These are phyloP conservation scores for Phania funesta DNA, from an alignment of 2,888 invertebrate species.

Conservation along the genomic window DNA sequence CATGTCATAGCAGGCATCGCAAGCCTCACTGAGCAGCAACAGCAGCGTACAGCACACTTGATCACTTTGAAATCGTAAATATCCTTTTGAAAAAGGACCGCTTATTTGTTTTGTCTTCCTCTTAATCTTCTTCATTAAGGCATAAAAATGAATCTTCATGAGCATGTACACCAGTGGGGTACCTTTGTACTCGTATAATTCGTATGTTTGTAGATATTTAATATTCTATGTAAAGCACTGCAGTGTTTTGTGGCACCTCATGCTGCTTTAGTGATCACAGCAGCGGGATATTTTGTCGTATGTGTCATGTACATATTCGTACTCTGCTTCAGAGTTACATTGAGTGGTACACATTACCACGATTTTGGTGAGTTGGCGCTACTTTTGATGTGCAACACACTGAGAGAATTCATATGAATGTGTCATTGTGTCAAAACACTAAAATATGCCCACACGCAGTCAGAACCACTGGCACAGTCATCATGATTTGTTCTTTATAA, in stretches of 20 bases:
- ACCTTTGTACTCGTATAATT: not conserved
- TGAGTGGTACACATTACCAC: constrained; percentile 28
- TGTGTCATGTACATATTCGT: constrained; percentile 28
- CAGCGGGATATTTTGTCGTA: constrained; percentile 72
- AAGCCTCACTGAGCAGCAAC: constrained; percentile 25
- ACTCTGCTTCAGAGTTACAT: constrained; percentile 27
- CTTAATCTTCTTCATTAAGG: not conserved
- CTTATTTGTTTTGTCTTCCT: constrained; percentile 2
- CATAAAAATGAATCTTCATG: constrained; percentile 44
- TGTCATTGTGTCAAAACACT: constrained; percentile 63
- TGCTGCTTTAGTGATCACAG: constrained; percentile 75
- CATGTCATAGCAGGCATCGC: constrained; percentile 6
- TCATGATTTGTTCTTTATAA: not conserved
- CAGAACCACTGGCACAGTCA: not conserved
- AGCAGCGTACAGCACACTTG: constrained; percentile 40
- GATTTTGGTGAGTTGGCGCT: constrained; percentile 51
- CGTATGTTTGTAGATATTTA: constrained; percentile 11
- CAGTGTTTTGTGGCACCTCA: constrained; percentile 60
- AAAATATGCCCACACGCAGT: constrained; percentile 49
- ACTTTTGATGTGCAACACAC: constrained; percentile 59
- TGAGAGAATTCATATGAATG: constrained; percentile 53
- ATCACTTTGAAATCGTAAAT: constrained; percentile 60
- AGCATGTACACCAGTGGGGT: constrained; percentile 1
- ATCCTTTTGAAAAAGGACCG: constrained; percentile 63
- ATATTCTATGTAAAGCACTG: constrained; percentile 42